Conservation (phyloP, 2,888 invertebrate genomes). For the Drosophila stalkeri region DNA sequence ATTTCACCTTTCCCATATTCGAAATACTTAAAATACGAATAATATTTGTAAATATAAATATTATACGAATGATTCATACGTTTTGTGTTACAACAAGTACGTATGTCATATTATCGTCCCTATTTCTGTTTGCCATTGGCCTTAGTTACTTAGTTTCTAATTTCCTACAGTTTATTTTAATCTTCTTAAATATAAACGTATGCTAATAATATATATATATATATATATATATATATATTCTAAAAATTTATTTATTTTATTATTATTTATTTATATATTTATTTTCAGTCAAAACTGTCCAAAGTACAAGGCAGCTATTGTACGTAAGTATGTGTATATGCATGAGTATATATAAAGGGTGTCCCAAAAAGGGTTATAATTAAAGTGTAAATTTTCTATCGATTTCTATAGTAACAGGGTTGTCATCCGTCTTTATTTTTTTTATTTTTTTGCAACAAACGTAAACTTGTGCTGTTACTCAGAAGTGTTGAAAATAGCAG, state of each 20-base stretch:
- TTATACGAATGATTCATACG: conserved; percentile 46
- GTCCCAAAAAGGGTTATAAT: no score
- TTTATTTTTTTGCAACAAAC: no score
- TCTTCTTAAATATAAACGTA: conserved; percentile 38
- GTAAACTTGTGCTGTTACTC: no score
- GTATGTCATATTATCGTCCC: conserved; percentile 1
- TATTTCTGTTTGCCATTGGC: conserved; percentile 28
- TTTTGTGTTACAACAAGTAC: conserved; percentile 29
- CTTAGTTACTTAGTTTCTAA: conserved; percentile 48
- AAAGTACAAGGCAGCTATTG: conserved; percentile 43
- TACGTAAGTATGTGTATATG: conserved; percentile 33
- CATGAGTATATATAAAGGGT: neutral
- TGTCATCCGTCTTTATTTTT: no score
- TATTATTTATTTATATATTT: neutral
- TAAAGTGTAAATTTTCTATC: no score
- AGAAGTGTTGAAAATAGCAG: no score
- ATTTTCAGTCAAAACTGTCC: conserved; percentile 67
- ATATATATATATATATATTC: conserved; percentile 14
- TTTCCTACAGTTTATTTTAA: conserved; percentile 46
- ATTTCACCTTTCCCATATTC: conserved; percentile 78
- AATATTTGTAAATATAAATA: conserved; percentile 34
- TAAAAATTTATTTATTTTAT: conserved; percentile 8
- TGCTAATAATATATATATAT: conserved; percentile 33
- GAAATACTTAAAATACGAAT: conserved; percentile 69
- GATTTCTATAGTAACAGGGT: no score